Evolutionary conservation across 53 echinoderm and acorn worm genomes (phyloP).

Genomic region (Apostichopus leukothele): DNA sequence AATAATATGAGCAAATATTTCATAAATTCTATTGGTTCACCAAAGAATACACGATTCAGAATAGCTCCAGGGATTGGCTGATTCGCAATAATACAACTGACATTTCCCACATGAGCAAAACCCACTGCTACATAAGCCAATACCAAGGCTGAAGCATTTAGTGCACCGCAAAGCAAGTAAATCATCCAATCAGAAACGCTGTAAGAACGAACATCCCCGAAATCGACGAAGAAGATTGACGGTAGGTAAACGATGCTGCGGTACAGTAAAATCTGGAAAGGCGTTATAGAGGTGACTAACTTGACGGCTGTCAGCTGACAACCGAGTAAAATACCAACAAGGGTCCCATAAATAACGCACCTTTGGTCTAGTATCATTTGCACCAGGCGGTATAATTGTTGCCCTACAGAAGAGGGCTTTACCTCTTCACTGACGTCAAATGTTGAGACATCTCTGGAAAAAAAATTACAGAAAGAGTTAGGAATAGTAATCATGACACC

Average conservation of each 20-base stretch:
- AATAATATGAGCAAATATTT: background rate
- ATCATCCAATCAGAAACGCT: background rate
- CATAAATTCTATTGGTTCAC: background rate
- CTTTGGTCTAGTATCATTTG: background rate
- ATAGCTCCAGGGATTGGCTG: background rate
- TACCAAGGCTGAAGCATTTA: background rate
- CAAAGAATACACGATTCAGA: background rate
- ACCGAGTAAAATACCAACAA: background rate
- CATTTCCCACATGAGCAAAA: background rate
- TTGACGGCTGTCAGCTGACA: background rate
- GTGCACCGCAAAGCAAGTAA: background rate
- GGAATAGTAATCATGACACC: too few species aligned
- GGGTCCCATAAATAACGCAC: background rate
- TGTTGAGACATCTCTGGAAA: too few species aligned
- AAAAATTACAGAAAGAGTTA: too few species aligned
- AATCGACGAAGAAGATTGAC: background rate
- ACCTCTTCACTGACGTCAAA: too few species aligned
- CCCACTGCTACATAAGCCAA: background rate
- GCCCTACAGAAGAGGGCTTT: background rate
- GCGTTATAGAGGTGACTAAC: background rate
- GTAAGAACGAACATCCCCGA: background rate
- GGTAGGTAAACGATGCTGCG: background rate
- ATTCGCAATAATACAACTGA: background rate
- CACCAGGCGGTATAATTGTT: background rate
- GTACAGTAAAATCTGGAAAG: background rate